phyloP scores from a whole-genome alignment of 2,888 invertebrate species.

The Subacronicta megacephala region DNA sequence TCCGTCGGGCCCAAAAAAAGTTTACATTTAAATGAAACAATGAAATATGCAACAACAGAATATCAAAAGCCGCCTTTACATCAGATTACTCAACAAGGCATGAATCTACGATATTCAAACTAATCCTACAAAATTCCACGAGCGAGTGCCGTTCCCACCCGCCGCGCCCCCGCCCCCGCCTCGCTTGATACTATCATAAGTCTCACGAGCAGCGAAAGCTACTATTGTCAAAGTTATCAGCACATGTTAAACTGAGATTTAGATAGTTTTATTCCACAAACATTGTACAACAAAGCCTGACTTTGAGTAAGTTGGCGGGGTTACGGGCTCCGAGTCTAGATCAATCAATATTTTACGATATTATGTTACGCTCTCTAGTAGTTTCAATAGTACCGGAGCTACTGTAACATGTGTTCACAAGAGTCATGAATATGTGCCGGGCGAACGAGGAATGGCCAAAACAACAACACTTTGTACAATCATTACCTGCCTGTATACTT shows the following conservation, averaged over 20 bases:
- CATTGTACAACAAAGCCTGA: slow-evolving; percentile 29
- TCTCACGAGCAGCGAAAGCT: slow-evolving; percentile 32
- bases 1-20: slow-evolving; percentile 36
- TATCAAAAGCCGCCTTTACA: slow-evolving; percentile 45
- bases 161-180: slow-evolving; percentile 9
- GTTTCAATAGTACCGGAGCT: slow-evolving; percentile 29
- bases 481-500: slow-evolving; percentile 26
- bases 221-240: slow-evolving; percentile 48
- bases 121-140: slow-evolving; percentile 46
- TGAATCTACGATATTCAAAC: slow-evolving; percentile 45
- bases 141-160: slow-evolving; percentile 16
- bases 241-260: slow-evolving; percentile 48
- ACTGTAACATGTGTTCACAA: slow-evolving; percentile 33
- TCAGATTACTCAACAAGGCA: slow-evolving; percentile 42
- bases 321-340: slow-evolving; percentile 28
- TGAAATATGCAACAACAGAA: slow-evolving; percentile 52
- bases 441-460: slow-evolving; percentile 26
- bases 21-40: slow-evolving; percentile 45
- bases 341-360: slow-evolving; percentile 45
- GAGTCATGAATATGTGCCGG: slow-evolving; percentile 36
- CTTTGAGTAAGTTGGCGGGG: slow-evolving; percentile 31
- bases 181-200: slow-evolving; percentile 36
- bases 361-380: slow-evolving; percentile 16
- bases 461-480: slow-evolving; percentile 32
- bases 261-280: slow-evolving; percentile 43